Base-by-base conservation (phyloP, 2,888 invertebrate genomes). In the Eilema sororculum region DNA sequence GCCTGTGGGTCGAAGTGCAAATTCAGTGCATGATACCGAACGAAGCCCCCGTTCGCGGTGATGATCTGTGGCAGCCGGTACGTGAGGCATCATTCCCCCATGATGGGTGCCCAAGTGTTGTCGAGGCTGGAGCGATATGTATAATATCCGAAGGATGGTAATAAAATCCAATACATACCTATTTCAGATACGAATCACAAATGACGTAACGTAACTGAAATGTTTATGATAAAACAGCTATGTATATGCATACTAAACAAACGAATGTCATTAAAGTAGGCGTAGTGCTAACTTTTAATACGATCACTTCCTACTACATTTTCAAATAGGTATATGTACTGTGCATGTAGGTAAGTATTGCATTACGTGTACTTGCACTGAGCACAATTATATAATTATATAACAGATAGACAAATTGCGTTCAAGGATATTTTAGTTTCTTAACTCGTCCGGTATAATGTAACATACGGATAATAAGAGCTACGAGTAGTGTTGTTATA, bases 181-280 rank as follows among this genome's bases (percentile, higher is more conserved):
- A 33, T 22, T 57, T 22, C 33, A 33, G 22, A 65, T 24, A 25
- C 33, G 37, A n/a, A 60, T 41, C 30, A 67, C 58, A 16, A 60
- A 79, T 87, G 85, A 88, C 86, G 86, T 83, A 84, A 87, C 80
- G 66, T n/a, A 25, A 76, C 75, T 81, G 72, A 69, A 80, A 78
- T 81, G 78, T 82, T 69, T 76, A 82, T 76, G 70, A 82, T 84
- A 83, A 83, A 86, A 80, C 74, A 72, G 75, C 77, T 73, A 75
- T 86, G 28, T 28, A n/a, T n/a, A 84, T 81, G 86, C 86, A 87
- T 85, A 86, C 79, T 84, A 86, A 78, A 80, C 68, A 68, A 46
- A 57, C 58, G 60, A 74, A 69, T 79, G 78, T 78, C 80, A 78
- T 79, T 68, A 81, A 82, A 84, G 82, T 83, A 84, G 84, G 83